These are phyloP conservation scores for Amphiprion percula DNA, from an alignment of 2,113 vertebrate species.

Conservation along the genomic window DNA sequence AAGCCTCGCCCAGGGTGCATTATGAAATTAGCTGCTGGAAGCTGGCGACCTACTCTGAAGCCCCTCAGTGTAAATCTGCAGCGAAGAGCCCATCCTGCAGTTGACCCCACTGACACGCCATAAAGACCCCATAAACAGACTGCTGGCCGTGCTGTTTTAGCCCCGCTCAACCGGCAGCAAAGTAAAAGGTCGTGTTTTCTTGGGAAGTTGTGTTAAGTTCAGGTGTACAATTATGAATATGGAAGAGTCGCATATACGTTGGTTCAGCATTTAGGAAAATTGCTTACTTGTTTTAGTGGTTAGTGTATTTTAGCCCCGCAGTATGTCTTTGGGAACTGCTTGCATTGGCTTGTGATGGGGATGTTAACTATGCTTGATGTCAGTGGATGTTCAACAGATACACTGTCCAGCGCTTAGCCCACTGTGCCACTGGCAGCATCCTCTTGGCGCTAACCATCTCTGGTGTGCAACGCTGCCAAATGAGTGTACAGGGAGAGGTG, in stretches of 20 bases:
- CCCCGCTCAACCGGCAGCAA: constrained; percentile 18
- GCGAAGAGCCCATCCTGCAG: constrained; percentile 64
- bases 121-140: constrained; percentile 73
- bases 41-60: constrained; percentile 67
- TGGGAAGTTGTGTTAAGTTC: constrained; percentile 29
- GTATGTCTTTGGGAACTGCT: constrained; percentile 11
- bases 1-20: constrained; percentile 74
- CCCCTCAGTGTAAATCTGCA: constrained; percentile 70
- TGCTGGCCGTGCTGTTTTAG: constrained; percentile 70
- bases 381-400: constrained; percentile 55
- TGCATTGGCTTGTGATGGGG: constrained; percentile 32
- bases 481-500: constrained; percentile 54
- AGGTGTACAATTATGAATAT: constrained; percentile 58
- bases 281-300: constrained; percentile 5
- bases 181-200: constrained; percentile 62
- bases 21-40: constrained; percentile 80
- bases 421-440: constrained; percentile 52
- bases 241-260: constrained; percentile 30
- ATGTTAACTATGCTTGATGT: constrained; percentile 34
- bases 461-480: constrained; percentile 40
- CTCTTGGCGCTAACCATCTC: constrained; percentile 50
- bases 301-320: constrained; percentile 10
- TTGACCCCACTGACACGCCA: constrained; percentile 62
- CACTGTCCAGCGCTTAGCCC: constrained; percentile 49
- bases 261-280: constrained; percentile 57